phyloP scores from a whole-genome alignment of 2,888 invertebrate species.

The Steinernema carpocapsae region DNA sequence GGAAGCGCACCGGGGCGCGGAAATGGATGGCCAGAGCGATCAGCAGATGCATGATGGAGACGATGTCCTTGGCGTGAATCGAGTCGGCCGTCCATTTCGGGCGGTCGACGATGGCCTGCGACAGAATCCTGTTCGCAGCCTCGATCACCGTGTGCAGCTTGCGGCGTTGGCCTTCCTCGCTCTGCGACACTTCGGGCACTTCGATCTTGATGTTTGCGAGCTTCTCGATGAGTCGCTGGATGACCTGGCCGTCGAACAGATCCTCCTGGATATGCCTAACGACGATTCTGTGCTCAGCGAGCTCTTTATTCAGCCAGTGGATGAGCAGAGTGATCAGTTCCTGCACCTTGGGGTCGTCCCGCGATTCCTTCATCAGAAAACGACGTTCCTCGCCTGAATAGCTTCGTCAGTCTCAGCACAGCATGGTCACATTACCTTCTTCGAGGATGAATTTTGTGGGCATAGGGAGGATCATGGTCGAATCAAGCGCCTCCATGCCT shows the following conservation, averaged over 20 bases:
- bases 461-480: conserved; percentile 57
- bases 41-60: conserved; percentile 89
- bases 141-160: conserved; percentile 78
- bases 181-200: conserved; percentile 96
- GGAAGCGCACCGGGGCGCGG: conserved; percentile 90
- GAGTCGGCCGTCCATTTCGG: conserved; percentile 94
- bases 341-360: conserved; percentile 79
- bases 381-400: conserved; percentile 87
- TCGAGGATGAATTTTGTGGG: conserved; percentile 72
- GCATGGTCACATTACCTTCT: conserved; percentile 73
- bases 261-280: conserved; percentile 93
- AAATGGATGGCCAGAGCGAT: conserved; percentile 90
- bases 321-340: conserved; percentile 76
- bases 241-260: conserved; percentile 92
- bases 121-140: conserved; percentile 75
- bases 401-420: too few relatives aligned
- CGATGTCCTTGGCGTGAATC: conserved; percentile 92
- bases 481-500: conserved; percentile 67
- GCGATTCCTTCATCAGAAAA: conserved; percentile 87
- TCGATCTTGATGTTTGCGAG: conserved; percentile 75
- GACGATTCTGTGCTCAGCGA: conserved; percentile 92
- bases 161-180: conserved; percentile 94
- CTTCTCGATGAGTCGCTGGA: conserved; percentile 76
- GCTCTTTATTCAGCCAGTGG: conserved; percentile 98
- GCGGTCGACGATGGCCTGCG: conserved; percentile 74